phyloP scores from a whole-genome alignment of 2,888 invertebrate species.

The Platycheirus albimanus region DNA sequence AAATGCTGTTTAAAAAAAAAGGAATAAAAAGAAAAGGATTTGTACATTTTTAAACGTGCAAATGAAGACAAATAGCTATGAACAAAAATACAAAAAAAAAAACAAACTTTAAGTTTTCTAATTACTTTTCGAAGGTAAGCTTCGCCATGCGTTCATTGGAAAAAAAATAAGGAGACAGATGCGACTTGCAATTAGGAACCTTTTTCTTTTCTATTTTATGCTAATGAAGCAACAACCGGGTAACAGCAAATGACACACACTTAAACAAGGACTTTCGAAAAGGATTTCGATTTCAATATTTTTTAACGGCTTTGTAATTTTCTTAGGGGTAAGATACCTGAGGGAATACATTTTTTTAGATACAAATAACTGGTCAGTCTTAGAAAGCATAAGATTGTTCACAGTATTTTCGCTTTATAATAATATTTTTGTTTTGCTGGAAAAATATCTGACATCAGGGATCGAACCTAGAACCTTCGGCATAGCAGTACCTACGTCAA shows the following conservation, averaged over 20 bases:
- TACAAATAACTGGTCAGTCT: too few relatives aligned
- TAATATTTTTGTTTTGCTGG: too few relatives aligned
- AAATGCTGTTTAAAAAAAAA: not conserved
- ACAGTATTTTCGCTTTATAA: too few relatives aligned
- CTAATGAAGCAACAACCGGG: constrained; percentile 39
- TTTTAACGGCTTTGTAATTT: too few relatives aligned
- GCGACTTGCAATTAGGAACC: constrained; percentile 45
- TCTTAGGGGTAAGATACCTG: too few relatives aligned
- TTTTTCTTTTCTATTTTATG: constrained; percentile 15
- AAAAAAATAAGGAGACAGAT: constrained; percentile 40
- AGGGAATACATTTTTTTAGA: too few relatives aligned
- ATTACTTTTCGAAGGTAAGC: constrained; percentile 37
- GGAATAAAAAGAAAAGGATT: constrained; percentile 30
- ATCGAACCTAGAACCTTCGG: too few relatives aligned
- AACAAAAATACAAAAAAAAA: not conserved
- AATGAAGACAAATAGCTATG: constrained; percentile 59
- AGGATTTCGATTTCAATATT: not conserved
- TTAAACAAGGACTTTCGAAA: not conserved
- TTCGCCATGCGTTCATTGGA: constrained; percentile 16
- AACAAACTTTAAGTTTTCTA: constrained; percentile 12
- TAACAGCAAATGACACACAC: constrained; percentile 20
- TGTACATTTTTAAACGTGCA: constrained; percentile 59
- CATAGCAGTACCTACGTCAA: too few relatives aligned
- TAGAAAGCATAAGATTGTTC: too few relatives aligned
- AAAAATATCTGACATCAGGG: too few relatives aligned